Percentiles rank a stretch among this genome's conserved stretches.
Evolutionary conservation across 2,888 invertebrate species (phyloP).

Genomic region (Pristionchus japonicus): DNA sequence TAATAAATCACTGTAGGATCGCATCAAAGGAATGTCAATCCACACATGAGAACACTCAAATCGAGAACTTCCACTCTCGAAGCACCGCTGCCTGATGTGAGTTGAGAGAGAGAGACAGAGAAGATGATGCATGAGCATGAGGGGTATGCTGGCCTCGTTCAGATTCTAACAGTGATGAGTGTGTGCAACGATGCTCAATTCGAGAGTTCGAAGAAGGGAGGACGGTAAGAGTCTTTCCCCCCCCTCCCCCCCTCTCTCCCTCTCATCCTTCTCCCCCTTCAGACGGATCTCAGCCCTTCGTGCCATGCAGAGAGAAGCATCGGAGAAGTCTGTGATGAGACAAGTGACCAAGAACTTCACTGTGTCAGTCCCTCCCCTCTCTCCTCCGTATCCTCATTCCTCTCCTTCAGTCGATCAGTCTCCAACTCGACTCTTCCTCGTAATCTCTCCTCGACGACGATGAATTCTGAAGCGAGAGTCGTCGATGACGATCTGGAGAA

Average conservation of each 20-base stretch:
- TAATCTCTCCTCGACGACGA: background rate
- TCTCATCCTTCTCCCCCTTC: background rate
- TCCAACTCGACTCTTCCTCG: conserved; percentile 45
- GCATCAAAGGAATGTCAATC: background rate
- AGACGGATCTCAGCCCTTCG: background rate
- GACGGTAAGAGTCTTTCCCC: background rate
- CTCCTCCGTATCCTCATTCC: too few species aligned
- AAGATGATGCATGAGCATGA: too few species aligned
- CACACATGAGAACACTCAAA: conserved; percentile 3
- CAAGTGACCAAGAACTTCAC: conserved; percentile 61
- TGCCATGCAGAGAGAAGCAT: conserved; percentile 42
- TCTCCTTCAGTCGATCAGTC: too few species aligned
- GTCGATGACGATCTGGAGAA: too few species aligned
- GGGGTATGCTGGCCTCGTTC: too few species aligned
- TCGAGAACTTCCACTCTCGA: background rate
- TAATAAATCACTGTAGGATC: background rate
- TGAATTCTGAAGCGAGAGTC: background rate
- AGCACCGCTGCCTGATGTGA: conserved; percentile 42
- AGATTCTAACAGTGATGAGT: conserved; percentile 69
- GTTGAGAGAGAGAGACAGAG: background rate
- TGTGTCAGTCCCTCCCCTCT: too few species aligned
- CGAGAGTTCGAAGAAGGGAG: too few species aligned
- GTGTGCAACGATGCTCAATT: conserved; percentile 72
- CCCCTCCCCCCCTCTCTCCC: background rate
- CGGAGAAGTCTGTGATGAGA: too few species aligned